Base-by-base conservation (phyloP, 2,888 invertebrate genomes). In the Cantharis lateralis region DNA sequence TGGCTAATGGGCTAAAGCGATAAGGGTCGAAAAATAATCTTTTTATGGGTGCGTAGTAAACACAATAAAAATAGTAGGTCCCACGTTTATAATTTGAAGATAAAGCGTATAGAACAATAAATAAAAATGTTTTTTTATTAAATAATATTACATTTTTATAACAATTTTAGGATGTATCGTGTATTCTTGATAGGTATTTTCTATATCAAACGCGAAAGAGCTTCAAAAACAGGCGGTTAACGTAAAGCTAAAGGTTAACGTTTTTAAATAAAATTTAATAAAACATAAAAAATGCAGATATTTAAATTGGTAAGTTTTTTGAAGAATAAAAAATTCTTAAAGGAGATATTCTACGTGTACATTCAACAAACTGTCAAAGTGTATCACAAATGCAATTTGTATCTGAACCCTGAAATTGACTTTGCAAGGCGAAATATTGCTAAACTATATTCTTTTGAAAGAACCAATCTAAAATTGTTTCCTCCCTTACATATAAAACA, bases 331-430 rank as follows among this genome's bases (percentile, higher is more conserved):
- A 69, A 75, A 78, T 75, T 62, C 74, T 75, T 76, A 73, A 77
- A 75, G 63, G 71, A 70, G 26, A 16, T 68, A 77, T 71, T 66
- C 68, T 77, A 68, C 74, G 76, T 71, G 75, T 75, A 78, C 70
- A 76, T 80, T 77, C 80, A 77, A 73, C 79, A 81, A 85, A 85
- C 84, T 86, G 86, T 86, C 86, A 84, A 85, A 84, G 80, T 83
- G 83, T 84, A 85, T 86, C 84, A 83, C 82, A 84, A 84, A 85
- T 82, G 84, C 86, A 85, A 85, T 86, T 86, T 85, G 85, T 86
- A 84, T 85, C 81, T 82, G 80, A 83, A 84, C 82, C 82, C 81
- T 79, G 82, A 81, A 85, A 85, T 85, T 83, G 85, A 85, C 84
- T 85, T 84, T 83, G 82, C 78, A 81, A 82, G 79, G 82, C 83